Conservation (phyloP, 2,888 invertebrate genomes). For the Polymixis flavicincta region DNA sequence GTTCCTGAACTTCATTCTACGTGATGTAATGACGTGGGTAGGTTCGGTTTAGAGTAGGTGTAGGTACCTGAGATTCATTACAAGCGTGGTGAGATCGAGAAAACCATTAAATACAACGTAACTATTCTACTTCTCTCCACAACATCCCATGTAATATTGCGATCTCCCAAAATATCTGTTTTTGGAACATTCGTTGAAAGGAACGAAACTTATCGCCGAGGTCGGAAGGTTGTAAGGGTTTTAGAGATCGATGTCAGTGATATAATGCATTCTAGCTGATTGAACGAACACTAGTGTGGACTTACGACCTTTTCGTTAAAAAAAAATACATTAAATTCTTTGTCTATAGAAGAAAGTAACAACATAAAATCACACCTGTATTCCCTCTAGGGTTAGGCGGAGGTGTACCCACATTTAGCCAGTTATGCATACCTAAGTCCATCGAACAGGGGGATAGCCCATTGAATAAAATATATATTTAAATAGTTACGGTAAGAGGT, state of each 20-base stretch:
- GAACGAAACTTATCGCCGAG: conserved; percentile 32
- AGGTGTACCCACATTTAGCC: no score
- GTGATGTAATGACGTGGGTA: conserved; percentile 20
- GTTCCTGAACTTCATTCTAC: conserved; percentile 51
- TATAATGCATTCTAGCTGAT: conserved; percentile 45
- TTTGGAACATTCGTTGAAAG: conserved; percentile 25
- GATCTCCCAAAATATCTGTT: conserved; percentile 3
- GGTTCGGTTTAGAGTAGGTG: neutral
- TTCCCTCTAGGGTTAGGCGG: neutral
- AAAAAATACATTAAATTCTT: neutral
- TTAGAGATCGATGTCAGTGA: conserved; percentile 32
- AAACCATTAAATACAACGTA: neutral
- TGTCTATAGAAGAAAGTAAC: no score
- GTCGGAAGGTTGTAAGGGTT: conserved; percentile 1
- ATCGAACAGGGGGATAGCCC: neutral
- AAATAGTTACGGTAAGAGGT: neutral
- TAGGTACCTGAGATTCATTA: neutral
- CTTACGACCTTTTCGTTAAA: neutral
- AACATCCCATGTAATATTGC: neutral
- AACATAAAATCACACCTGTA: neutral
- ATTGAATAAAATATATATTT: neutral
- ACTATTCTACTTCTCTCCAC: neutral
- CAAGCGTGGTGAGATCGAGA: neutral
- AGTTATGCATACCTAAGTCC: neutral
- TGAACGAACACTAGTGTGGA: conserved; percentile 10